These are phyloP conservation scores for Ophion ventricosus DNA, from an alignment of 2,888 invertebrate genomes.

Conservation along the genomic window DNA sequence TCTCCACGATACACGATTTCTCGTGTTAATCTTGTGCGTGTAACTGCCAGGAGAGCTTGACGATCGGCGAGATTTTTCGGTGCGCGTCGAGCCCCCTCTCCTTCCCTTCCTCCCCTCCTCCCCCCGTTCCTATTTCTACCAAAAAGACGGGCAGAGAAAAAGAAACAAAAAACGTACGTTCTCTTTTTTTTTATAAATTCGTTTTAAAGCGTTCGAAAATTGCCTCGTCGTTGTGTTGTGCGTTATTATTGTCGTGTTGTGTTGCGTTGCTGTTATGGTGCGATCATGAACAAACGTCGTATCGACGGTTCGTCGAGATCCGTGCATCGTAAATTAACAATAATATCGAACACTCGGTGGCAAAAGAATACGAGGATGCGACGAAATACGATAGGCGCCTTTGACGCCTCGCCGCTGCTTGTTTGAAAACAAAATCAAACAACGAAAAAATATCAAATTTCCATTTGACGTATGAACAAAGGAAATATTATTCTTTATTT, in stretches of 20 bases:
- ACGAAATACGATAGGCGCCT: slow-evolving; percentile 35
- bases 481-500: not conserved
- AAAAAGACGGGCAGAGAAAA: not conserved
- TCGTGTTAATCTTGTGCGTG: slow-evolving; percentile 7
- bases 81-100: not conserved
- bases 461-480: slow-evolving; percentile 1
- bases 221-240: not conserved
- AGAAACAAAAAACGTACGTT: no score
- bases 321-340: slow-evolving; percentile 19
- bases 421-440: not conserved
- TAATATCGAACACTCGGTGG: not conserved
- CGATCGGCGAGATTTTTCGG: slow-evolving; percentile 22
- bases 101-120: not conserved
- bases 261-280: slow-evolving; percentile 32
- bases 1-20: slow-evolving; percentile 31
- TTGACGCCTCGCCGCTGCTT: slow-evolving; percentile 39
- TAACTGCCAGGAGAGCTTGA: not conserved
- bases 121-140: not conserved
- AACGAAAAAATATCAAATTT: not conserved
- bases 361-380: slow-evolving; percentile 26
- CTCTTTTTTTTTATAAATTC: not conserved
- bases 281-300: slow-evolving; percentile 40
- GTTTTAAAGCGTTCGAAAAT: not conserved
- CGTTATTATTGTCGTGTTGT: slow-evolving; percentile 12
- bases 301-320: slow-evolving; percentile 31